Conservation (phyloP, 2,113 vertebrate genomes). For the Baryphthengus martii region DNA sequence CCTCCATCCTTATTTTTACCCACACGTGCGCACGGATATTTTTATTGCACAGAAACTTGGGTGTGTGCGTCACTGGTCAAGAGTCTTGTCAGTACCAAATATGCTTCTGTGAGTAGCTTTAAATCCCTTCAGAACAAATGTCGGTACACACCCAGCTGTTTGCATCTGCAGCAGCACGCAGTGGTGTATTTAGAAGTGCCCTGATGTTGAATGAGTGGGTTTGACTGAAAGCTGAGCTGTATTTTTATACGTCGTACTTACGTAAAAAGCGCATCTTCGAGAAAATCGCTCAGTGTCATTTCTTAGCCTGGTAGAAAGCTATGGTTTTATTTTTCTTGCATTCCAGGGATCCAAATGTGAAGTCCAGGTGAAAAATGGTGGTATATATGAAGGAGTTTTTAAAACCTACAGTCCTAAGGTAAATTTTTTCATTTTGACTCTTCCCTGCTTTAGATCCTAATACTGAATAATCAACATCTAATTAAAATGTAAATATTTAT, state of each 20-base stretch:
- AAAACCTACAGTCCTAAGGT: constrained; percentile 99
- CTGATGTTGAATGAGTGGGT: not conserved
- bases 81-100: not conserved
- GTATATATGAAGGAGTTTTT: constrained; percentile 97
- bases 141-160: not conserved
- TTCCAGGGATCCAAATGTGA: constrained; percentile 98
- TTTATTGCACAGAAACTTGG: not conserved
- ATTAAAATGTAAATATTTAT: not conserved
- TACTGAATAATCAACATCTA: not conserved
- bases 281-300: not conserved
- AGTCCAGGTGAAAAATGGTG: constrained; percentile 97
- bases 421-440: constrained; percentile 35
- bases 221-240: not conserved
- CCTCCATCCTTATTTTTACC: not conserved
- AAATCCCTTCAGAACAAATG: not conserved
- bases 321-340: constrained; percentile 1
- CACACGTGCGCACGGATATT: not conserved
- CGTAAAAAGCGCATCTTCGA: not conserved
- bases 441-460: not conserved
- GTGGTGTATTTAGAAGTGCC: not conserved
- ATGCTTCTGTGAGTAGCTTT: not conserved
- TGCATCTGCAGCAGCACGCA: not conserved
- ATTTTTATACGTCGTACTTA: not conserved
- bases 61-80: not conserved
- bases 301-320: not conserved